These are phyloP conservation scores for Cheilosia impressa DNA, from an alignment of 2,888 invertebrate genomes.

Conservation along the genomic window DNA sequence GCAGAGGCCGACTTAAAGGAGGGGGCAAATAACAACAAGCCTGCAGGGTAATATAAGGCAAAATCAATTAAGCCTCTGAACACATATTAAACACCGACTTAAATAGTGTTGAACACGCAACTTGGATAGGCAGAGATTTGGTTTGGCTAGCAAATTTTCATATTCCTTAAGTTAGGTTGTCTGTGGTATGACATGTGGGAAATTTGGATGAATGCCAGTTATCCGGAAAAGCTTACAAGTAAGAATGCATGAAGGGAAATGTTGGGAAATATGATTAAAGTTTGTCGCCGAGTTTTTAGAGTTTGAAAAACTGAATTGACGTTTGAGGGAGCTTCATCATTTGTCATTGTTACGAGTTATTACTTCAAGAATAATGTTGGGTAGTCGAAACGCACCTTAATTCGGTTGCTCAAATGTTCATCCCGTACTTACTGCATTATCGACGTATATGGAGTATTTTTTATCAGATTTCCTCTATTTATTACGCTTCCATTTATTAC, in stretches of 20 bases:
- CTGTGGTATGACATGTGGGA: slow-evolving; percentile 7
- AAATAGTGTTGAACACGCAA: slow-evolving; percentile 70
- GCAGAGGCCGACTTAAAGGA: neutral
- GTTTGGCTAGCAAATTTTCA: slow-evolving; percentile 6
- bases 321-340: too few species aligned
- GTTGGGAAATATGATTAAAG: neutral
- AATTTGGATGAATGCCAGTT: slow-evolving; percentile 19
- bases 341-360: too few species aligned
- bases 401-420: too few species aligned
- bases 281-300: neutral
- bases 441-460: too few species aligned
- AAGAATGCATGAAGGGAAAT: neutral
- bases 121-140: neutral
- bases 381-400: too few species aligned
- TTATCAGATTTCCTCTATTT: too few species aligned
- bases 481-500: too few species aligned
- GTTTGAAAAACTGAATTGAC: too few species aligned
- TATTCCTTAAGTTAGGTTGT: slow-evolving; percentile 1
- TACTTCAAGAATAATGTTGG: too few species aligned
- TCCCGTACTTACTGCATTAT: too few species aligned
- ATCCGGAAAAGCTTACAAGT: slow-evolving; percentile 27
- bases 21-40: slow-evolving; percentile 44
- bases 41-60: slow-evolving; percentile 49
- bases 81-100: slow-evolving; percentile 71
- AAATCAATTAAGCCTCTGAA: slow-evolving; percentile 75